phyloP scores from a whole-genome alignment of 2,113 vertebrate genomes.

The Hipposideros armiger region DNA sequence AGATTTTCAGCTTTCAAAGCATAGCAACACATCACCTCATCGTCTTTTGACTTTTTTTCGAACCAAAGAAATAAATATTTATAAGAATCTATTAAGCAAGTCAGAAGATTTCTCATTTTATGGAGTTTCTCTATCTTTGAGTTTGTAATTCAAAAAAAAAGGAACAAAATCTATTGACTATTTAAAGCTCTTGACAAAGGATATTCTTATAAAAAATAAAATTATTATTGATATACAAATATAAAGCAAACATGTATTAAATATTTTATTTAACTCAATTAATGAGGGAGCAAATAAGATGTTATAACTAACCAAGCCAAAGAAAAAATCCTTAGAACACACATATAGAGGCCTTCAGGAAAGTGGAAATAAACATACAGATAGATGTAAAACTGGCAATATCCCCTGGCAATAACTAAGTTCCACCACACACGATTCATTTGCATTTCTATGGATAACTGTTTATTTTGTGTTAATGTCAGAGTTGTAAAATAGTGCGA shows the following conservation, averaged over 20 bases:
- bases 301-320: neutral
- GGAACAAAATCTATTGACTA: neutral
- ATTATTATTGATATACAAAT: neutral
- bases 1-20: neutral
- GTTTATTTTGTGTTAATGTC: neutral
- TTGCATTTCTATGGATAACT: neutral
- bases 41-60: neutral
- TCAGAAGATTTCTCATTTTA: neutral
- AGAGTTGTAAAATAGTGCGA: neutral
- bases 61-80: neutral
- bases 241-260: neutral
- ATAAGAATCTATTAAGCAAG: neutral
- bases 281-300: neutral
- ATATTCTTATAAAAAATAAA: neutral
- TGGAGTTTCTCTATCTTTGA: neutral
- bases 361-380: neutral
- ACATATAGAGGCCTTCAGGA: neutral
- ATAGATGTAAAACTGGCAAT: neutral
- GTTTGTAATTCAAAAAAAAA: neutral
- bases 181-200: slow-evolving; percentile 6
- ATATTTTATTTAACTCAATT: neutral
- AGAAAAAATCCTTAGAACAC: neutral
- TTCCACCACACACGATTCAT: neutral
- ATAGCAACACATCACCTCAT: neutral
- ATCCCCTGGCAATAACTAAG: neutral